A percentile compares a stretch with the other conserved stretches of the same genome.
Conservation (phyloP, 92 coral and sea anemone species). For the Siderastrea radians region DNA sequence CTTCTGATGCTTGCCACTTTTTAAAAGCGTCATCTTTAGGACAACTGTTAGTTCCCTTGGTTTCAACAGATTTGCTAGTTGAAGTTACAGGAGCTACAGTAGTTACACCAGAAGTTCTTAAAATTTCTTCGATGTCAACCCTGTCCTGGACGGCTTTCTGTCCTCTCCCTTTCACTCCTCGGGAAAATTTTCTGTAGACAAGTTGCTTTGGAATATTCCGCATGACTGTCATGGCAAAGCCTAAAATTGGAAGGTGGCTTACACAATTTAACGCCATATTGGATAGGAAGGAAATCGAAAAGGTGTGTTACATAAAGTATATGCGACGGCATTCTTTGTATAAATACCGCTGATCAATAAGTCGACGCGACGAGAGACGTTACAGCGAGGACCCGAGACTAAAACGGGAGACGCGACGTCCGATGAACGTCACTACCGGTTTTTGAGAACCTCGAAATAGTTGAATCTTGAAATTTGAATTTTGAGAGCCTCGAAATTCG, state of each 20-base stretch:
- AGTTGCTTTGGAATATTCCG: not conserved
- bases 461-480: too few species aligned
- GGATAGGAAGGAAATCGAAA: too few species aligned
- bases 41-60: not conserved
- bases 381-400: too few species aligned
- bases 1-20: conserved; percentile 37
- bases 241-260: not conserved
- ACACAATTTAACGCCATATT: too few species aligned
- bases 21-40: not conserved
- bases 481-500: too few species aligned
- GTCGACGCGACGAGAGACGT: too few species aligned
- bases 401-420: too few species aligned
- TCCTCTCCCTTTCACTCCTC: not conserved
- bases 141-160: not conserved
- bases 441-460: too few species aligned
- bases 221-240: not conserved
- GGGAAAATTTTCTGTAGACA: conserved; percentile 3
- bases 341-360: too few species aligned
- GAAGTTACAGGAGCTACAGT: not conserved
- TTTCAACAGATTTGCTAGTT: not conserved
- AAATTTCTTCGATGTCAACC: conserved; percentile 27
- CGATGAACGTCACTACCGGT: too few species aligned
- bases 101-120: not conserved
- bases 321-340: too few species aligned
- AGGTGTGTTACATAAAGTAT: too few species aligned